Evolutionary conservation across 1,140 invertebrate species (phyloP).

Genomic region (Coptotermes formosanus): DNA sequence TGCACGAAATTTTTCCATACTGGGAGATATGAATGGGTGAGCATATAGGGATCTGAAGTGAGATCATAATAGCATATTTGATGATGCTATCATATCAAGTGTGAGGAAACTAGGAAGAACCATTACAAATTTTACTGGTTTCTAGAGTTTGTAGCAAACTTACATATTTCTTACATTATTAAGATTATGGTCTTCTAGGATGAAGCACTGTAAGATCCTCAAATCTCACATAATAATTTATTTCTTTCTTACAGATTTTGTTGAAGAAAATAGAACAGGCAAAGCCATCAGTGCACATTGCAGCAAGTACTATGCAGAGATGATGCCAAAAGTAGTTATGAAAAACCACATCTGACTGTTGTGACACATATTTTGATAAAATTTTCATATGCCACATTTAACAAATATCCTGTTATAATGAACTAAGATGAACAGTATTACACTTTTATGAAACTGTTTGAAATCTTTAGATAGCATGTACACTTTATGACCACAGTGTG

Average conservation of each 20-base stretch:
- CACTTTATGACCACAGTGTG: not conserved
- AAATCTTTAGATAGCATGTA: not conserved
- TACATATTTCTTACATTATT: too few relatives aligned
- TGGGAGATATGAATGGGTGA: too few relatives aligned
- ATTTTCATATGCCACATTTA: not conserved
- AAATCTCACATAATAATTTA: not conserved
- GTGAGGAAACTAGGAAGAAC: too few relatives aligned
- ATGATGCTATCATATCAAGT: too few relatives aligned
- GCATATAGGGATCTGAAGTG: too few relatives aligned
- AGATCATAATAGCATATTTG: too few relatives aligned
- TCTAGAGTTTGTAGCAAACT: too few relatives aligned
- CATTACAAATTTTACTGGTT: too few relatives aligned
- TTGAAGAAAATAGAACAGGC: constrained; percentile 43
- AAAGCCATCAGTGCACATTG: constrained; percentile 38
- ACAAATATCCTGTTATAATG: not conserved
- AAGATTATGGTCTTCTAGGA: too few relatives aligned
- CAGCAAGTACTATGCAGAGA: not conserved
- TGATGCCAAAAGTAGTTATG: not conserved
- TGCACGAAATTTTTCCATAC: too few relatives aligned
- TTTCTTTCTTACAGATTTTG: constrained; percentile 40
- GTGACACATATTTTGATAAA: not conserved
- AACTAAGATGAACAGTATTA: not conserved
- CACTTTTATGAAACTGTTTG: not conserved
- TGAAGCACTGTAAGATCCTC: too few relatives aligned
- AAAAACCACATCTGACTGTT: not conserved